Conservation (phyloP, 2,797 vertebrate species). For the Myotis pilosus region DNA sequence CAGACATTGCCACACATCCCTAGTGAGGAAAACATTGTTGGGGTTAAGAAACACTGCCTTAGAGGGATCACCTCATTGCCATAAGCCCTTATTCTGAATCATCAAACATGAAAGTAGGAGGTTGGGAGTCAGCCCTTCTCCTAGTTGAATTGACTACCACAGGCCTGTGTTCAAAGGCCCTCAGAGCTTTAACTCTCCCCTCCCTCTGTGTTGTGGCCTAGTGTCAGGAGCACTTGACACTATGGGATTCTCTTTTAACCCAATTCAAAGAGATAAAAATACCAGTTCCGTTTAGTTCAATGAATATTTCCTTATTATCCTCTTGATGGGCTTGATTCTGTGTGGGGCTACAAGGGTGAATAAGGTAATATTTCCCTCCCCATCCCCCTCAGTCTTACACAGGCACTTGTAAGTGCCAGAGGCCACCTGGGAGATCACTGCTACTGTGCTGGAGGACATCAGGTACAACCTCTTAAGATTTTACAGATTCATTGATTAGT, state of each 20-base stretch:
- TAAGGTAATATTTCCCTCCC: background rate
- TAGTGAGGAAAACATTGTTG: background rate
- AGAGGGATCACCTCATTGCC: too few relatives aligned
- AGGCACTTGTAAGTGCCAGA: background rate
- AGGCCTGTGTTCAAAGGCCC: background rate
- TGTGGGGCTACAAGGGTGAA: background rate
- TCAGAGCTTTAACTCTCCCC: accelerated
- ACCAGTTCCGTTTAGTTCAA: background rate
- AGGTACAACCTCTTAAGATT: background rate
- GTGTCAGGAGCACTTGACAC: background rate
- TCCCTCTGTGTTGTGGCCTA: background rate
- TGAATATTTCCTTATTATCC: background rate
- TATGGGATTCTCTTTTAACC: background rate
- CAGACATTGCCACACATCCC: background rate
- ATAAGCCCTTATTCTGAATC: background rate
- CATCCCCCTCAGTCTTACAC: background rate
- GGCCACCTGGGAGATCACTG: background rate
- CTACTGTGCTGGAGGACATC: background rate
- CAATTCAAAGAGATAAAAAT: background rate
- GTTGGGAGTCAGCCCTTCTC: too few relatives aligned
- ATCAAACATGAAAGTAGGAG: background rate
- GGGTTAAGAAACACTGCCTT: background rate
- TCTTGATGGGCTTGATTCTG: background rate
- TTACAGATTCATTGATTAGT: background rate
- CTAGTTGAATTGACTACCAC: background rate